Percentiles rank a stretch among this genome's conserved stretches.
Evolutionary conservation across 2,888 invertebrate genomes (phyloP).

Genomic region (Ommatoiulus sabulosus): DNA sequence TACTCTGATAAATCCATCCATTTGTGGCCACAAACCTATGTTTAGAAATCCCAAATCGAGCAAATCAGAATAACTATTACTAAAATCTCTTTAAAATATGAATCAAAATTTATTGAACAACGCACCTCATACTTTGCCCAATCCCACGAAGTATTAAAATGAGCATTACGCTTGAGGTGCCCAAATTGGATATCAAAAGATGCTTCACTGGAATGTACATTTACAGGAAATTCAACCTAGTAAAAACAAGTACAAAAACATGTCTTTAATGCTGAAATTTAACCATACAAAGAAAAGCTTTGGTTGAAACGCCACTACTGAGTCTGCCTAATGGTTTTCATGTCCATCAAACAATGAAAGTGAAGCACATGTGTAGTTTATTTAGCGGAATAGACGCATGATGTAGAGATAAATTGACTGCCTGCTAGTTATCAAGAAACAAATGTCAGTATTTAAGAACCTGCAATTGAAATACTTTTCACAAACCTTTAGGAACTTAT

Average conservation of each 20-base stretch:
- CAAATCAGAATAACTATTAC: not conserved
- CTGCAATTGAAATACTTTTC: no score
- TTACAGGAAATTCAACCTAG: conserved; percentile 68
- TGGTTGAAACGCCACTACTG: no score
- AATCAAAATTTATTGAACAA: not conserved
- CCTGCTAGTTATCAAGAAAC: no score
- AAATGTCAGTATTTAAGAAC: not conserved
- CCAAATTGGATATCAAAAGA: conserved; percentile 71
- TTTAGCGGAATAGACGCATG: no score
- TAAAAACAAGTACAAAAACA: conserved; percentile 40
- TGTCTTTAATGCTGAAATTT: no score
- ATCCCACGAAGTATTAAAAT: conserved; percentile 71
- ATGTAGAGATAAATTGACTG: no score
- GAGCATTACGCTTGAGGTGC: conserved; percentile 69
- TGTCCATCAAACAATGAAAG: no score
- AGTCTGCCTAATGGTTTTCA: no score
- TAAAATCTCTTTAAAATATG: not conserved
- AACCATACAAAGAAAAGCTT: no score
- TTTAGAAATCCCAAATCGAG: conserved; percentile 44
- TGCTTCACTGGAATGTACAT: conserved; percentile 65
- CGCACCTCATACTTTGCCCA: conserved; percentile 70
- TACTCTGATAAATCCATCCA: conserved; percentile 71
- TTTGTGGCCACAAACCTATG: conserved; percentile 70
- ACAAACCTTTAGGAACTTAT: conserved; percentile 69
- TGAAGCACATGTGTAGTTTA: no score